Evolutionary conservation across 2,113 vertebrate species (phyloP).

Genomic region (Suncus etruscus): DNA sequence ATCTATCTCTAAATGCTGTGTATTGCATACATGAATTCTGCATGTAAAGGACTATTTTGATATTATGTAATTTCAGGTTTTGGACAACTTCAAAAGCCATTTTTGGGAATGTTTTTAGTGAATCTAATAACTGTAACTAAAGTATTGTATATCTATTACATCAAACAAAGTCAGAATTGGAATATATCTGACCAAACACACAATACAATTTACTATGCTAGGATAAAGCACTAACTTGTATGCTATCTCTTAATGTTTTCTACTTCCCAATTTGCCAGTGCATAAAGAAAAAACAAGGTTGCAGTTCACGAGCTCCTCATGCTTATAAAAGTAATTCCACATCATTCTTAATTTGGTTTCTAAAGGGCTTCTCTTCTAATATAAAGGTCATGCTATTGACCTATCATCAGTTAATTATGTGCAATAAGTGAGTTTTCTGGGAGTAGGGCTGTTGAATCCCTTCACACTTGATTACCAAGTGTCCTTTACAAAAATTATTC

Average conservation of each 20-base stretch:
- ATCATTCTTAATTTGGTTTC: slow-evolving; percentile 48
- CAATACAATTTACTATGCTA: background rate
- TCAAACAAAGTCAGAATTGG: background rate
- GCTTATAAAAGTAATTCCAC: background rate
- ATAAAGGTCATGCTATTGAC: slow-evolving; percentile 56
- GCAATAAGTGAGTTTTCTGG: background rate
- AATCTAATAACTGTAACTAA: background rate
- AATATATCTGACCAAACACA: background rate
- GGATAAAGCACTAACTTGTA: background rate
- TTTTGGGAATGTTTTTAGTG: background rate
- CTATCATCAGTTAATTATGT: background rate
- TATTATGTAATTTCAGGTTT: background rate
- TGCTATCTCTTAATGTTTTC: background rate
- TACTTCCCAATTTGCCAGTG: background rate
- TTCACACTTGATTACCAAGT: background rate
- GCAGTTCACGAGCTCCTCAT: background rate
- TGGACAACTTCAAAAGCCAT: slow-evolving; percentile 5
- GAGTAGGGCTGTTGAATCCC: background rate
- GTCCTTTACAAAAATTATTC: slow-evolving; percentile 4
- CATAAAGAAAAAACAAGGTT: background rate
- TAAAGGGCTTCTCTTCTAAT: background rate
- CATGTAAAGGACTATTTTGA: background rate
- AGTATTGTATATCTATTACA: background rate
- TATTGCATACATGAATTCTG: background rate
- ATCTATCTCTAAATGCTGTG: background rate